Evolutionary conservation across 1,140 invertebrate species (phyloP).

Genomic region (Pogonognathellus flavescens): DNA sequence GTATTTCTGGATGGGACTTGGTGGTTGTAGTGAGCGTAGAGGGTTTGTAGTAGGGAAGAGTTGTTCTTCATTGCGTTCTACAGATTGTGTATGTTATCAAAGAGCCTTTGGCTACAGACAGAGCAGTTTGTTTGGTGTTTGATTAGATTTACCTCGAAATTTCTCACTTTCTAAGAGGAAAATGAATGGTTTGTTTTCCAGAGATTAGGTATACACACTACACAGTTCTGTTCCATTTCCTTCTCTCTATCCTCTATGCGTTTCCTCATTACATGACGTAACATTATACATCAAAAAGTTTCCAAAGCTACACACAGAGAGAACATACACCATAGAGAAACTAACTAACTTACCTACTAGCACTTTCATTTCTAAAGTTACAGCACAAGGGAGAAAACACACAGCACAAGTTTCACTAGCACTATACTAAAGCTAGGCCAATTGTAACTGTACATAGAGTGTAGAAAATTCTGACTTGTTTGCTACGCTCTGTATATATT

Average conservation of each 20-base stretch:
- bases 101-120: conserved; percentile 18
- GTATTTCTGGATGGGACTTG: too few relatives aligned
- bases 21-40: too few relatives aligned
- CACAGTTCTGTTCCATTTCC: conserved; percentile 26
- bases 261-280: conserved; percentile 11
- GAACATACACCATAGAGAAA: neutral
- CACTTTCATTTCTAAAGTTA: too few relatives aligned
- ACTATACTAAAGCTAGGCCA: too few relatives aligned
- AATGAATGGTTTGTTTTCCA: conserved; percentile 49
- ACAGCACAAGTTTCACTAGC: too few relatives aligned
- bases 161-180: conserved; percentile 44
- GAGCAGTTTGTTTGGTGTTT: conserved; percentile 42
- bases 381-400: neutral
- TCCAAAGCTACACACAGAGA: neutral
- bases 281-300: conserved; percentile 33
- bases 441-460: neutral
- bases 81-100: conserved; percentile 6
- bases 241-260: neutral
- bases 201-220: conserved; percentile 34
- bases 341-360: too few relatives aligned
- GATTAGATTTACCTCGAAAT: conserved; percentile 50
- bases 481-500: too few relatives aligned
- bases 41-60: too few relatives aligned
- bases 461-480: neutral
- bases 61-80: conserved; percentile 8